Evolutionary conservation across 2,113 vertebrate genomes (phyloP).

Genomic region (Todiramphus chloris): DNA sequence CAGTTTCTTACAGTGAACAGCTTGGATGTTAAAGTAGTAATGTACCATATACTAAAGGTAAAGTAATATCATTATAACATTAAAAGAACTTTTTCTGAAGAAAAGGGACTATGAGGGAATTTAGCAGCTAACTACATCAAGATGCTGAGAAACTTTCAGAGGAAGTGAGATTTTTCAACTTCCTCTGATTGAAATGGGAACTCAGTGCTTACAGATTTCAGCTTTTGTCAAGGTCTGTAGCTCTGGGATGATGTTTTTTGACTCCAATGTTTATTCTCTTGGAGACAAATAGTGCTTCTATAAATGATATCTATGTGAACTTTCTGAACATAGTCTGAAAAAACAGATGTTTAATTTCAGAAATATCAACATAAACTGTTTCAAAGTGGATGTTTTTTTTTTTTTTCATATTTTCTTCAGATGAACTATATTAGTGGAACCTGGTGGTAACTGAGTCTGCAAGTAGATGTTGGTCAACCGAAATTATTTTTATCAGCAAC

Average conservation of each 20-base stretch:
- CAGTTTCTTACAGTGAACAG: not conserved
- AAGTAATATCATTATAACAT: not conserved
- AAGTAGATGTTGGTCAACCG: not conserved
- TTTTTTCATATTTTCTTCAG: not conserved
- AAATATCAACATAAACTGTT: not conserved
- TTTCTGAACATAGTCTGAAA: not conserved
- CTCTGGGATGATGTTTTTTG: not conserved
- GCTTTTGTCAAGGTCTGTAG: not conserved
- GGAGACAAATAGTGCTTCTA: not conserved
- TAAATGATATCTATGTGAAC: not conserved
- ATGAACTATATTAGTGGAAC: not conserved
- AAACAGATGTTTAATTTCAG: not conserved
- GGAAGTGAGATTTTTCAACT: not conserved
- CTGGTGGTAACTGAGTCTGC: not conserved
- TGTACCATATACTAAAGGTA: not conserved
- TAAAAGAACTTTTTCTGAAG: not conserved
- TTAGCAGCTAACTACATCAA: not conserved
- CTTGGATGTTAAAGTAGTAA: conserved; percentile 1
- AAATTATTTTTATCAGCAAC: not conserved
- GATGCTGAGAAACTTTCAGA: not conserved
- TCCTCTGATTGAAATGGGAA: not conserved
- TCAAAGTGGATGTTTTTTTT: not conserved
- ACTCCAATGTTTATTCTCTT: too few relatives aligned
- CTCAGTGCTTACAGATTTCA: not conserved
- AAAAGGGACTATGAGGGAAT: not conserved